Evolutionary conservation across 2,113 vertebrate genomes (phyloP), one percentile per base, ranked within the genome.

Genomic region (Tricholaema leucomelas): DNA sequence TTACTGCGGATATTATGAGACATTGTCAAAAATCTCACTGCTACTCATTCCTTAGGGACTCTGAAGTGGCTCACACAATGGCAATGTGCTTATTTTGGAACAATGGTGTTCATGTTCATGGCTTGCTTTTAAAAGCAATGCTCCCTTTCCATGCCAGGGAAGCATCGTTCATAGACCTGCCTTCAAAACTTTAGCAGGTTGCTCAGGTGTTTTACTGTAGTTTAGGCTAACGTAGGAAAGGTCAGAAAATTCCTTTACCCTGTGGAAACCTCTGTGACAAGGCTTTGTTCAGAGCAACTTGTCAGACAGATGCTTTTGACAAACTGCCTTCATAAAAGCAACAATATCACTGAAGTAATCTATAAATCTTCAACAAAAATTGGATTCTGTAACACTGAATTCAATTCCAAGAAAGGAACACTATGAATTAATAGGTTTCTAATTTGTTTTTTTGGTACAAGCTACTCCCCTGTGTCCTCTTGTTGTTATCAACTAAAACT

Each of bases 271-370:
- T 76, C 33, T 75, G n/a, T 64, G 25, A 64, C 30, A 77, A 54
- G 60, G 19, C 48, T 66, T 21, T 81, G 50, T 19, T 88, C 61
- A 70, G n/a, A 58, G 6, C 2, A 13, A 40, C 44, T 69, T 85
- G 71, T 76, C 75, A 81, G n/a, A 52, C 2, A 3, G 33, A 69
- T 13, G 14, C 17, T 70, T 89, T 80, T 85, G 79, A 85, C 28
- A 81, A 82, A 80, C 28, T 79, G 50, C 31, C 40, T 40, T 70
- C 89, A 81, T 85, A 92, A 91, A 92, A 82, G 33, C n/a, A 79
- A 70, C 44, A 58, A 61, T 66, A 58, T 19, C 44, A 85, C 40
- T 40, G 10, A 91, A 91, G 63, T 11, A 20, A 85, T 40, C 71
- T 59, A 67, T 25, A 92, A 79, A 70, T 81, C 44, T 91, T 87